phyloP scores from a whole-genome alignment of 2,797 vertebrate genomes.

The Phataginus tetradactyla region DNA sequence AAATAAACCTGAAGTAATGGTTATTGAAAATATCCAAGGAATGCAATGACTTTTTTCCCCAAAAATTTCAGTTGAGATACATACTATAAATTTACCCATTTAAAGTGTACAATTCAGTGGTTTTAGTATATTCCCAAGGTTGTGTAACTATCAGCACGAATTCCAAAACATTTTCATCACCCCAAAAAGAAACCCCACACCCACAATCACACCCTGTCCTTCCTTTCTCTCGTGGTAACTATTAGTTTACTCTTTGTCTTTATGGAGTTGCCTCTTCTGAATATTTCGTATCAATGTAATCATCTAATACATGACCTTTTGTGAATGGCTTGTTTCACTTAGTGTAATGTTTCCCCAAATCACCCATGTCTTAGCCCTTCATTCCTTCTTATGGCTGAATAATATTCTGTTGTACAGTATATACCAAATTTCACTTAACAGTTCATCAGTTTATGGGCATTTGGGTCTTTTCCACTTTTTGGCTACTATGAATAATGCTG shows the following conservation, averaged over 20 bases:
- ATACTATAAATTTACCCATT: not conserved
- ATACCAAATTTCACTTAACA: no score
- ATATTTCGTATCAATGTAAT: not conserved
- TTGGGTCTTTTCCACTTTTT: not conserved
- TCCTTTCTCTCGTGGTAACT: fast-evolving
- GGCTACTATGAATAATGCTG: not conserved
- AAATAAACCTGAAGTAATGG: not conserved
- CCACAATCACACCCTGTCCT: no score
- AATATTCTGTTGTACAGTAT: no score
- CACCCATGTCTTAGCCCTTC: not conserved
- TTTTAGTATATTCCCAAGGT: not conserved
- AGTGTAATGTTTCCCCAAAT: not conserved
- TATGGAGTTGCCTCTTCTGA: not conserved
- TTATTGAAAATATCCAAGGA: not conserved
- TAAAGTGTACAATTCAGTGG: not conserved
- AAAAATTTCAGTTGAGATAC: not conserved
- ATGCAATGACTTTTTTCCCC: not conserved
- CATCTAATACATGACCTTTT: fast-evolving
- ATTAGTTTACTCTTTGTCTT: not conserved
- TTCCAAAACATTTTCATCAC: not conserved
- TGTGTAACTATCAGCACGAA: no score
- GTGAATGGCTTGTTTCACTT: not conserved
- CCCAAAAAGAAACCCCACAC: not conserved
- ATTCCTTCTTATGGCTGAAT: not conserved
- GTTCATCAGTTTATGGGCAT: not conserved